Evolutionary conservation across 2,113 vertebrate genomes (phyloP).

Genomic region (Melierax canorus): DNA sequence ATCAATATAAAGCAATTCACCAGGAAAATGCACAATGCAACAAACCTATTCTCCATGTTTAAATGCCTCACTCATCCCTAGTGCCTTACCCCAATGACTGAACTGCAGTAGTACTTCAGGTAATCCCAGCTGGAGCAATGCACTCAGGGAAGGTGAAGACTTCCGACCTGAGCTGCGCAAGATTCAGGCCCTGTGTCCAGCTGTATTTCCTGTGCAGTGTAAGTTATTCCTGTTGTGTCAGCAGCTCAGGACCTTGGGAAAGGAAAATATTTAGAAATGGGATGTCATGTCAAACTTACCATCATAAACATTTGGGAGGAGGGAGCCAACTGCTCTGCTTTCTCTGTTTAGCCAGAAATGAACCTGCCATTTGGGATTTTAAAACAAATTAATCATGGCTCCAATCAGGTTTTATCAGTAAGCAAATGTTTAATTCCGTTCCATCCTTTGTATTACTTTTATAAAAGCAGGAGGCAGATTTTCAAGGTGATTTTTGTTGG

Average conservation of each 20-base stretch:
- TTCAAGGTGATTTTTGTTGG: not conserved
- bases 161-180: not conserved
- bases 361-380: not conserved
- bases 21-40: not conserved
- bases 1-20: not conserved
- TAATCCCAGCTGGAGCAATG: not conserved
- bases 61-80: not conserved
- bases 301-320: not conserved
- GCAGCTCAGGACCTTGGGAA: not conserved
- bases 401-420: not conserved
- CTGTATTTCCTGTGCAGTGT: not conserved
- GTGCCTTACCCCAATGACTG: not conserved
- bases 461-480: not conserved
- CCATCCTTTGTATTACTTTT: not conserved
- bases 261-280: not conserved
- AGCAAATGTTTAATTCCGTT: not conserved
- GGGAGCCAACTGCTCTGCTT: not conserved
- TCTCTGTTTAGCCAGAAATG: not conserved
- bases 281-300: not conserved
- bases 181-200: not conserved
- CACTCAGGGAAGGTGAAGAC: not conserved
- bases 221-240: not conserved
- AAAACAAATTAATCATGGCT: not conserved
- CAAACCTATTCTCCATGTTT: not conserved
- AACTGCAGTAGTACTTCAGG: not conserved